phyloP scores from a whole-genome alignment of 2,888 invertebrate genomes.

The Orthonevra nobilis region DNA sequence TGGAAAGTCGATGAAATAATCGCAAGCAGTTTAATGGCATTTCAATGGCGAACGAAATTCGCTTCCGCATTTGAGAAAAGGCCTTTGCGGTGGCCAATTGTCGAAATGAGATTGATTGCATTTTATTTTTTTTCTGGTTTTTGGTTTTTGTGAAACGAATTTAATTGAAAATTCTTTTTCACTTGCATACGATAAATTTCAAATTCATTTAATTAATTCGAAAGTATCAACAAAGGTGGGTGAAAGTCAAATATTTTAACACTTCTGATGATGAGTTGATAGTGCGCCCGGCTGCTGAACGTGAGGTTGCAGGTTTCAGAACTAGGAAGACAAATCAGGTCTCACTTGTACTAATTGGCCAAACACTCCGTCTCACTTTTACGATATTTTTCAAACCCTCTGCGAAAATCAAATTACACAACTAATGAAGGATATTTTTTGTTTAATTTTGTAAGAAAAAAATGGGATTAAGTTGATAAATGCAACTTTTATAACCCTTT shows the following conservation, averaged over 20 bases:
- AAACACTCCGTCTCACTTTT: no score
- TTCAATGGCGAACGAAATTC: constrained; percentile 35
- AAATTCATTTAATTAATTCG: neutral
- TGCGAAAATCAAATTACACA: no score
- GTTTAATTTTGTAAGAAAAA: no score
- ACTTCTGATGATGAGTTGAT: no score
- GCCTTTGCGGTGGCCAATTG: constrained; percentile 24
- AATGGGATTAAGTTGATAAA: no score
- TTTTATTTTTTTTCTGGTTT: constrained; percentile 28
- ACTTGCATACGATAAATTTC: constrained; percentile 10
- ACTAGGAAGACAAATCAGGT: no score
- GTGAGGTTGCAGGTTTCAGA: no score
- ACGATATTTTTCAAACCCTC: no score
- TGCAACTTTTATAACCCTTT: no score
- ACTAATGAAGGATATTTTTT: no score
- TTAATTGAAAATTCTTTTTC: constrained; percentile 32
- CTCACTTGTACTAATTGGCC: no score
- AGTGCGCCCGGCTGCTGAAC: no score
- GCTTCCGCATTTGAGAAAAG: constrained; percentile 19
- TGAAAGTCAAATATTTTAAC: neutral
- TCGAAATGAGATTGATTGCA: constrained; percentile 32
- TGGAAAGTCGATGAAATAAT: constrained; percentile 55
- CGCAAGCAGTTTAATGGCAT: constrained; percentile 41
- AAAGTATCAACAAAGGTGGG: neutral
- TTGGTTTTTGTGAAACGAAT: neutral